Evolutionary conservation across 2,888 invertebrate species (phyloP).

Genomic region (Sicus ferrugineus): DNA sequence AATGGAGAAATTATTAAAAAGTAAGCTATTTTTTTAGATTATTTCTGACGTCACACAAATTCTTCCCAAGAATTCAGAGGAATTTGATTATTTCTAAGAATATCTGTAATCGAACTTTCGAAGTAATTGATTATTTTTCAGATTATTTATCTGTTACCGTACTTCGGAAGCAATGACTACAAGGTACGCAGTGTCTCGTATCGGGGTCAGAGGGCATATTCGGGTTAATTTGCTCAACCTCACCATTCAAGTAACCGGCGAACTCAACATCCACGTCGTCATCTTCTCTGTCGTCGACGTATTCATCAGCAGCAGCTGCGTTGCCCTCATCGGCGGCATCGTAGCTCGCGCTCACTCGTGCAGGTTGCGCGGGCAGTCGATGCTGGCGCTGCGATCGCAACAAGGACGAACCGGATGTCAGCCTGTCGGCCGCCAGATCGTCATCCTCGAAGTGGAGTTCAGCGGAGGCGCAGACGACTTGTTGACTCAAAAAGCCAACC

Average conservation of each 20-base stretch:
- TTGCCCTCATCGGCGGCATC: constrained; percentile 3
- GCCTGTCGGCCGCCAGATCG: neutral
- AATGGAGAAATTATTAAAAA: too few relatives aligned
- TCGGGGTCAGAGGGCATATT: too few relatives aligned
- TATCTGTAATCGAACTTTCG: too few relatives aligned
- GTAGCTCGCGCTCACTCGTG: too few relatives aligned
- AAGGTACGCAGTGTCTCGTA: too few relatives aligned
- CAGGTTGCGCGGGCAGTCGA: constrained; percentile 1
- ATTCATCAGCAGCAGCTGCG: neutral
- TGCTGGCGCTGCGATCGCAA: constrained; percentile 15
- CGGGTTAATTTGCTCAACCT: constrained; percentile 36
- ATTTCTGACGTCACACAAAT: too few relatives aligned
- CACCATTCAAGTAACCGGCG: constrained; percentile 50
- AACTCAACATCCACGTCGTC: constrained; percentile 42
- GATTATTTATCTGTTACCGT: too few relatives aligned
- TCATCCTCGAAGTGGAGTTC: neutral
- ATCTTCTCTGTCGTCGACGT: constrained; percentile 6
- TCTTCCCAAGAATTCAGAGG: too few relatives aligned
- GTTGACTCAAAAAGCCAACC: constrained; percentile 23
- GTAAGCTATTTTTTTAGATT: too few relatives aligned
- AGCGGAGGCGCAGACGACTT: neutral
- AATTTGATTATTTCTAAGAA: too few relatives aligned
- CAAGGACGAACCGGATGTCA: neutral
- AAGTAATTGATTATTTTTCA: too few relatives aligned
- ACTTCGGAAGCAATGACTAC: too few relatives aligned